Evolutionary conservation across 2,113 vertebrate species (phyloP).

Genomic region (Synchiropus splendidus): DNA sequence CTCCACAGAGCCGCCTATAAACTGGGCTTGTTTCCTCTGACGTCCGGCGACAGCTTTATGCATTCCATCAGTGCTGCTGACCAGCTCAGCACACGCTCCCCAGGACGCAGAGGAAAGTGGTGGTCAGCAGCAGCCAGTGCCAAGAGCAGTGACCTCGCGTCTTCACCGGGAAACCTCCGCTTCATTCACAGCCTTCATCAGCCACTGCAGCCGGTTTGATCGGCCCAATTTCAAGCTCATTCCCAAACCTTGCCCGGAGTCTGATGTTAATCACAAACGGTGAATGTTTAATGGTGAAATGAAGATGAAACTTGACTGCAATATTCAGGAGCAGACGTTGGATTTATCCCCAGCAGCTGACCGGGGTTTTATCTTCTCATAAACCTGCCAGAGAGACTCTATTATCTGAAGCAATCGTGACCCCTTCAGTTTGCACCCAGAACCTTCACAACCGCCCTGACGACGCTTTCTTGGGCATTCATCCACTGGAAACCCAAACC

Average conservation of each 20-base stretch:
- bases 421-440: constrained; percentile 37
- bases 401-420: constrained; percentile 45
- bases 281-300: no score
- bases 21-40: constrained; percentile 23
- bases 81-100: constrained; percentile 45
- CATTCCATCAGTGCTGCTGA: constrained; percentile 48
- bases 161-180: no score
- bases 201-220: not conserved
- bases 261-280: no score
- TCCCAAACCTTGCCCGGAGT: no score
- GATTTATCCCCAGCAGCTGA: not conserved
- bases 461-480: no score
- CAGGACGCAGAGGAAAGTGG: no score
- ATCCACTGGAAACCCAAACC: no score
- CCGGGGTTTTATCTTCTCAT: not conserved
- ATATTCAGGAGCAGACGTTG: not conserved
- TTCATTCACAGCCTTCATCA: not conserved
- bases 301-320: not conserved
- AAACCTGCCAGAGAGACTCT: not conserved
- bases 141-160: no score
- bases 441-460: constrained; percentile 1
- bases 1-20: constrained; percentile 14
- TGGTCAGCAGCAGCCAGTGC: no score
- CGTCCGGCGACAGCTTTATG: constrained; percentile 40
- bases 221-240: no score